Conservation (phyloP, 2,888 invertebrate species). For the Eupithecia tripunctaria region DNA sequence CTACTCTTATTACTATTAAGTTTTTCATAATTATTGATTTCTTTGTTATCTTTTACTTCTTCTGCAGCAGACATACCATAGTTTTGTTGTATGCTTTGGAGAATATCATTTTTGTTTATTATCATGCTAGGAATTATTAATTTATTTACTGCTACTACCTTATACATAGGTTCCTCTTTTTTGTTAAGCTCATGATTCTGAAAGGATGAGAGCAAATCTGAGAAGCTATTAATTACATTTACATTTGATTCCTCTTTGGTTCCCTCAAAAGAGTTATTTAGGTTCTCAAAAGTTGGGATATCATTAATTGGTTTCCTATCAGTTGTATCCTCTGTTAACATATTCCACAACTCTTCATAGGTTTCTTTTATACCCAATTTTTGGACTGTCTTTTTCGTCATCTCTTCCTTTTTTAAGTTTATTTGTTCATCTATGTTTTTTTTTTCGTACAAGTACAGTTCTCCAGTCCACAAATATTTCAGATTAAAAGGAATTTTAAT, state of each 20-base stretch:
- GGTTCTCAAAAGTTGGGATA: constrained; percentile 27
- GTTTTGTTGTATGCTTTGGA: constrained; percentile 16
- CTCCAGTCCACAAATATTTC: constrained; percentile 61
- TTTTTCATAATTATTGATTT: constrained; percentile 5
- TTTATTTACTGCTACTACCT: constrained; percentile 24
- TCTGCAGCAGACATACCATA: background rate
- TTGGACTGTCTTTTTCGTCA: constrained; percentile 7
- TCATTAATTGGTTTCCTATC: constrained; percentile 5
- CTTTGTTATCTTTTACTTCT: constrained; percentile 1
- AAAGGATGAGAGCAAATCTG: constrained; percentile 29
- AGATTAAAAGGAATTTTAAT: constrained; percentile 76
- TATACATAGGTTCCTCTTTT: constrained; percentile 15
- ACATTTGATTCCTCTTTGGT: constrained; percentile 10
- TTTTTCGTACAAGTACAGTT: constrained; percentile 38
- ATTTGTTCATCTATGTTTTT: constrained; percentile 8
- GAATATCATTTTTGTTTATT: constrained; percentile 21
- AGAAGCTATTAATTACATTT: constrained; percentile 29
- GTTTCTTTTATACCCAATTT: constrained; percentile 31
- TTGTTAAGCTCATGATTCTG: constrained; percentile 33
- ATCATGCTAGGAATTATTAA: constrained; percentile 16
- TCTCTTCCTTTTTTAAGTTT: constrained; percentile 7
- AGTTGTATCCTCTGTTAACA: constrained; percentile 46
- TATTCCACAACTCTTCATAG: constrained; percentile 53
- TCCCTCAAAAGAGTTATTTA: constrained; percentile 36
- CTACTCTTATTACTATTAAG: constrained; percentile 6